Percentiles rank a stretch among this genome's conserved stretches.
Conservation (phyloP, 2,113 vertebrate genomes). For the Craseonycteris thonglongyai region DNA sequence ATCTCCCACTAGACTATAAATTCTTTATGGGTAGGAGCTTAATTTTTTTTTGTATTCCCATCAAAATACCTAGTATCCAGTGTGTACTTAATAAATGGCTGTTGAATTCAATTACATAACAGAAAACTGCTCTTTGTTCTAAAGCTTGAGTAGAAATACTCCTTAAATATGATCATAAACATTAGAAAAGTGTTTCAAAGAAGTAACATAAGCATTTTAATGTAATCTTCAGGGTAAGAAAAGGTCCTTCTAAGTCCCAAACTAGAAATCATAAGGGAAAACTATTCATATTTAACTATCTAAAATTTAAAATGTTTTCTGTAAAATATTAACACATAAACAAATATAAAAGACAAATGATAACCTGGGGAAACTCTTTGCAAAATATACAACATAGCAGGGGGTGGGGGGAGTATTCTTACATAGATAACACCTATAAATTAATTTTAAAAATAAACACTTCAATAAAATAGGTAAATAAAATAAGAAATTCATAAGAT, state of each 20-base stretch:
- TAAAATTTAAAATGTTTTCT: not conserved
- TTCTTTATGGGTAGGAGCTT: not conserved
- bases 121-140: not conserved
- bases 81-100: not conserved
- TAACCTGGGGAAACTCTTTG: not conserved
- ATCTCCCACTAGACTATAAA: not conserved
- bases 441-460: not conserved
- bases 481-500: not conserved
- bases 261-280: not conserved
- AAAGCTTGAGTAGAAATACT: not conserved
- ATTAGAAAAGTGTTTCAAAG: not conserved
- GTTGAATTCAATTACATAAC: not conserved
- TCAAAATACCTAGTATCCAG: not conserved
- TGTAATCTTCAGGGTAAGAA: not conserved
- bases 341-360: not conserved
- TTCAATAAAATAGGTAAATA: not conserved
- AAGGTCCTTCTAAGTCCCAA: not conserved
- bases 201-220: not conserved
- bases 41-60: not conserved
- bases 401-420: not conserved
- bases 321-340: not conserved
- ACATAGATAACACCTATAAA: not conserved
- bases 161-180: not conserved
- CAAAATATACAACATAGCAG: not conserved
- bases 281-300: not conserved